Evolutionary conservation across 2,113 vertebrate genomes (phyloP).

Genomic region (Tinamus guttatus): DNA sequence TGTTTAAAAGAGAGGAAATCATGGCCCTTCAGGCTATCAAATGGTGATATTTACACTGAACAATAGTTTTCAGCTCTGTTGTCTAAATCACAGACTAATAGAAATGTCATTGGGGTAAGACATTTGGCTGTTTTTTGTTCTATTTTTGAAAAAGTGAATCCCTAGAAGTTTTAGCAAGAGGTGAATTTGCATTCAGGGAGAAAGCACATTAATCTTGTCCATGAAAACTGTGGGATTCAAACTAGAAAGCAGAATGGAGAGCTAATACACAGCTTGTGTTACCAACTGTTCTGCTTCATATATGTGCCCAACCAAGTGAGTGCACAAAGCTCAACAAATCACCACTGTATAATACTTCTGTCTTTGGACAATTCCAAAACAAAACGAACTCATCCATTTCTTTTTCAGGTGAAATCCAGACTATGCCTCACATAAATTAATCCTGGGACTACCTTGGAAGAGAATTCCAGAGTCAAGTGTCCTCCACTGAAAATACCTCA

Average conservation of each 20-base stretch:
- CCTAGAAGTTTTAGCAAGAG: not conserved
- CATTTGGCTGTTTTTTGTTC: not conserved
- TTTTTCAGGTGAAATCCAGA: slow-evolving; percentile 23
- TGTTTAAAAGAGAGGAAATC: not conserved
- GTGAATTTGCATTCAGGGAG: not conserved
- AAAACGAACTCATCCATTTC: not conserved
- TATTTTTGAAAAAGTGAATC: not conserved
- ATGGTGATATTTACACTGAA: not conserved
- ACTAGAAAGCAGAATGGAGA: not conserved
- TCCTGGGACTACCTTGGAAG: slow-evolving; percentile 9
- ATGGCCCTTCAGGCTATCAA: not conserved
- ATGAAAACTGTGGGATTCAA: not conserved
- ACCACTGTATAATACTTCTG: rapidly evolving
- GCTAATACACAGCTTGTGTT: not conserved
- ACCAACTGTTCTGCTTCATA: not conserved
- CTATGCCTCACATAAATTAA: not conserved
- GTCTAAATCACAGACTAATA: not conserved
- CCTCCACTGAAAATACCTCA: not conserved
- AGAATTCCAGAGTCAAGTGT: slow-evolving; percentile 25
- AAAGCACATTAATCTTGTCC: not conserved
- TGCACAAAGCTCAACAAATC: not conserved
- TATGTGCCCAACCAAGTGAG: rapidly evolving
- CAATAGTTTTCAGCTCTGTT: not conserved
- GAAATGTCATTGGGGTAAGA: not conserved
- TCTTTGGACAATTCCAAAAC: not conserved